These are phyloP conservation scores for Copidosoma floridanum DNA, from an alignment of 1,140 invertebrate species.

Conservation along the genomic window DNA sequence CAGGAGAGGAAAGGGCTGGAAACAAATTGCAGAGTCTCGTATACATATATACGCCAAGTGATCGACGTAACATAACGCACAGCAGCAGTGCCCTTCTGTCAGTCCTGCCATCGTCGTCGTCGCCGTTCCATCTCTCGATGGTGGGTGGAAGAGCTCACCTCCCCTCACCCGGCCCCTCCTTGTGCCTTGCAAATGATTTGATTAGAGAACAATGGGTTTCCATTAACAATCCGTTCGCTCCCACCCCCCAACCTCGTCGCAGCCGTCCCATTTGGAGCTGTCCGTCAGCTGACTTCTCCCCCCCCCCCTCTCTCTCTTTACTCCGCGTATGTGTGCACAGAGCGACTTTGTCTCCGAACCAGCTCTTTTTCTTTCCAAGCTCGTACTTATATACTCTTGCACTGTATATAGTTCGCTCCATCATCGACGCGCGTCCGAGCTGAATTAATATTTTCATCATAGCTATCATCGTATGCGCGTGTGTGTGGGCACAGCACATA, in stretches of 20 bases:
- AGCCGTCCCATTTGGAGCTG: slow-evolving; percentile 27
- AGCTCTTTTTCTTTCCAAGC: slow-evolving; percentile 1
- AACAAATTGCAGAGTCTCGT: no score
- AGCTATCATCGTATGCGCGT: no score
- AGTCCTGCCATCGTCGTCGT: background rate
- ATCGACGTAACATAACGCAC: no score
- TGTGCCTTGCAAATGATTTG: slow-evolving; percentile 47
- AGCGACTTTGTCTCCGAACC: background rate
- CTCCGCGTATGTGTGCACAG: background rate
- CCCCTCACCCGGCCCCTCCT: slow-evolving; percentile 27
- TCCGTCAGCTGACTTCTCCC: slow-evolving; percentile 42
- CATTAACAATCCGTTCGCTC: slow-evolving; percentile 42
- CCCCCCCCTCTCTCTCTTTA: background rate
- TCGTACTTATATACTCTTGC: background rate
- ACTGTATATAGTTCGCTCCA: no score
- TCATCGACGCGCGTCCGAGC: background rate
- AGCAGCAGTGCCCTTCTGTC: slow-evolving; percentile 2
- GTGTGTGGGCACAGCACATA: no score
- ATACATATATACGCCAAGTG: no score
- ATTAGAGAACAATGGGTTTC: slow-evolving; percentile 53
- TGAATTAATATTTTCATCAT: no score
- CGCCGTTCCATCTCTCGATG: slow-evolving; percentile 7
- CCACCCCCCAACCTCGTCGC: background rate
- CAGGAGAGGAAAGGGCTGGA: no score
- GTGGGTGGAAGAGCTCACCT: background rate